These are phyloP conservation scores for Podocnemis expansa DNA, from an alignment of 2,113 vertebrate genomes.

Conservation along the genomic window DNA sequence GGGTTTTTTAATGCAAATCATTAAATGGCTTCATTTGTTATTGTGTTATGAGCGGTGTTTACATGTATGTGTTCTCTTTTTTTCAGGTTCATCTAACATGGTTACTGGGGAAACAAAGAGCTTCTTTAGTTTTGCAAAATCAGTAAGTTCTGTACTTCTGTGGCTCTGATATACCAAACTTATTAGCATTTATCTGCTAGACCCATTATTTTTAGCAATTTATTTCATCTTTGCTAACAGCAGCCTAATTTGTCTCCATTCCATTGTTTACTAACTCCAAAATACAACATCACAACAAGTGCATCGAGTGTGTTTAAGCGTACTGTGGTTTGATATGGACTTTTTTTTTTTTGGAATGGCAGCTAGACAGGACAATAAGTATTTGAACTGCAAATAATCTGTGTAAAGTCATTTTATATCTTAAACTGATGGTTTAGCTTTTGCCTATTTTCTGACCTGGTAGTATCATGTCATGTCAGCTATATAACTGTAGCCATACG, in stretches of 20 bases:
- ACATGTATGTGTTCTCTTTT: background rate
- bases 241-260: background rate
- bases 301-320: rapidly evolving
- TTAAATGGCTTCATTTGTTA: background rate
- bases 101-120: conserved; percentile 99
- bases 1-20: background rate
- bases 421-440: background rate
- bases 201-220: background rate
- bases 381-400: background rate
- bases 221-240: background rate
- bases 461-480: background rate
- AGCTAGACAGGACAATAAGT: background rate
- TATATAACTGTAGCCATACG: background rate
- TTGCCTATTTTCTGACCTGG: background rate
- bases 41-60: background rate
- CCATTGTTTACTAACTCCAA: background rate
- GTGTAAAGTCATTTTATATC: background rate
- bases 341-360: background rate
- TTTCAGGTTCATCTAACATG: conserved; percentile 97
- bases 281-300: background rate
- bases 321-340: background rate
- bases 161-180: background rate
- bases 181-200: background rate
- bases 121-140: conserved; percentile 99
- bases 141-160: conserved; percentile 83